Conservation (phyloP, 2,888 invertebrate genomes). For the Palloptera scutellata region DNA sequence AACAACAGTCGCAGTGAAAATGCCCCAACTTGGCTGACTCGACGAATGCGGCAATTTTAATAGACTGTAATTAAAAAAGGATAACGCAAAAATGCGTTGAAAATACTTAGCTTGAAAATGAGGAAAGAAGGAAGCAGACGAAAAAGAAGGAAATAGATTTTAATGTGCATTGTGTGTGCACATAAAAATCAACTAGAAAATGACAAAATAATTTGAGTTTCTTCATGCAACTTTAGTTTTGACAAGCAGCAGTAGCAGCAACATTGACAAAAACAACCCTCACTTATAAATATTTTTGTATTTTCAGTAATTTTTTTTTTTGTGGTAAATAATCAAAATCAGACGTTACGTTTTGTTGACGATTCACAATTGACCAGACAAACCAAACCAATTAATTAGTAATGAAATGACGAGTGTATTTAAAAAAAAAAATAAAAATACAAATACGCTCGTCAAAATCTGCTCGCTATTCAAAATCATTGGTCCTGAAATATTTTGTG, state of each 20-base stretch:
- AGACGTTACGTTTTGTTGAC: not conserved
- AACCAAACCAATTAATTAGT: conserved; percentile 41
- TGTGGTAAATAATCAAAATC: not conserved
- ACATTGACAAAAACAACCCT: not conserved
- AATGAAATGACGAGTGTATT: conserved; percentile 21
- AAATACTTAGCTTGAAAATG: conserved; percentile 6
- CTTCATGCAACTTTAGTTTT: not conserved
- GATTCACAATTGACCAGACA: conserved; percentile 11
- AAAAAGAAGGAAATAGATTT: conserved; percentile 5
- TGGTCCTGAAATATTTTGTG: conserved; percentile 31
- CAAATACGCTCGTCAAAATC: conserved; percentile 9
- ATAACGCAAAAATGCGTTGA: conserved; percentile 30
- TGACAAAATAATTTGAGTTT: conserved; percentile 29
- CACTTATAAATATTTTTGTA: not conserved
- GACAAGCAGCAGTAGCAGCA: too few species aligned
- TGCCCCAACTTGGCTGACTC: conserved; percentile 17
- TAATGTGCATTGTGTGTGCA: not conserved
- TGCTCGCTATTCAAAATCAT: conserved; percentile 28
- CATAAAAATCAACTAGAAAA: conserved; percentile 18
- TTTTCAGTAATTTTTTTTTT: not conserved
- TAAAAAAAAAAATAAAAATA: too few species aligned
- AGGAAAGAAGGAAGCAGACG: not conserved
- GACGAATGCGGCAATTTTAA: conserved; percentile 21
- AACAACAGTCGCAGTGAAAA: conserved; percentile 36
- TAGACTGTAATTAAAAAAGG: conserved; percentile 37